phyloP scores from a whole-genome alignment of 2,797 vertebrate genomes.

The Rhinophrynus dorsalis region DNA sequence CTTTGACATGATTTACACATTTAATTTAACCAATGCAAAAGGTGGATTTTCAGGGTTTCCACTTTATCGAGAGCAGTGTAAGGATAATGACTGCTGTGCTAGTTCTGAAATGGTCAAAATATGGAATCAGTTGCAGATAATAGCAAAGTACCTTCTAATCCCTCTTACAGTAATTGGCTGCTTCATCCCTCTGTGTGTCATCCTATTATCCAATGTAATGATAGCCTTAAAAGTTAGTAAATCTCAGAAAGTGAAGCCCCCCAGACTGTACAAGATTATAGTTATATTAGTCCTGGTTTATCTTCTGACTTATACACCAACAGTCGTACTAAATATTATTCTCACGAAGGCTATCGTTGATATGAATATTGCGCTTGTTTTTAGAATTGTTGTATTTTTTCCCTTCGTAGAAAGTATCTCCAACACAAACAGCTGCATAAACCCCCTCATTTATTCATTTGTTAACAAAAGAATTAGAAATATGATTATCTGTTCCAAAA shows the following conservation, averaged over 20 bases:
- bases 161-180: constrained; percentile 10
- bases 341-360: neutral
- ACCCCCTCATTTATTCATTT: constrained; percentile 23
- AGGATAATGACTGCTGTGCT: neutral
- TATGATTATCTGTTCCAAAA: neutral
- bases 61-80: neutral
- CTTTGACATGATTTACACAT: neutral
- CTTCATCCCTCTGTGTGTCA: constrained; percentile 12
- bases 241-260: constrained; percentile 1
- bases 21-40: neutral
- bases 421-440: neutral
- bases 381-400: neutral
- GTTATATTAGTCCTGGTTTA: neutral
- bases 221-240: constrained; percentile 8
- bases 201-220: constrained; percentile 16
- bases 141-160: neutral
- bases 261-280: constrained; percentile 9
- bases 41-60: neutral
- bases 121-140: constrained; percentile 3
- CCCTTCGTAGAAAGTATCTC: neutral
- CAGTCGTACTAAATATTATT: neutral
- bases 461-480: neutral
- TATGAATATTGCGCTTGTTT: neutral
- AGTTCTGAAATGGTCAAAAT: neutral
- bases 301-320: constrained; percentile 27